Evolutionary conservation across 2,797 vertebrate species (phyloP).

Genomic region (Lagodon rhomboides): DNA sequence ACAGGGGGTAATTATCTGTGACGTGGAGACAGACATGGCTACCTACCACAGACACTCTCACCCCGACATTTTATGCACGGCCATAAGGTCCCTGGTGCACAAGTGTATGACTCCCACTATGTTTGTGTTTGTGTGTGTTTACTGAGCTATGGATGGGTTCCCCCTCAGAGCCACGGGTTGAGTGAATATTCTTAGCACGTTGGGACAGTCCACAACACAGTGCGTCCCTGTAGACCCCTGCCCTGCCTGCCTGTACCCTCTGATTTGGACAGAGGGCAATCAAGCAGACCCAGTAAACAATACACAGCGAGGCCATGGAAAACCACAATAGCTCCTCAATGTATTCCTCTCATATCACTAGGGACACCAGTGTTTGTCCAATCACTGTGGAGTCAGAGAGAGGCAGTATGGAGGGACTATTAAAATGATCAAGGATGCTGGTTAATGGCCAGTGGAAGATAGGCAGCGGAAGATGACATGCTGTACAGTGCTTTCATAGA

Average conservation of each 20-base stretch:
- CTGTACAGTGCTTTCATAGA: slow-evolving; percentile 59
- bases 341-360: slow-evolving; percentile 72
- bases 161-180: slow-evolving; percentile 71
- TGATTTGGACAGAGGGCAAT: slow-evolving; percentile 84
- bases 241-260: slow-evolving; percentile 79
- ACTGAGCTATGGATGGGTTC: slow-evolving; percentile 76
- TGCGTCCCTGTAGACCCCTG: slow-evolving; percentile 76
- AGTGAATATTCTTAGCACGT: slow-evolving; percentile 82
- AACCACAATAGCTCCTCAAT: slow-evolving; percentile 80
- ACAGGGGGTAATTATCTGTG: slow-evolving; percentile 82
- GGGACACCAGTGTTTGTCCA: slow-evolving; percentile 77
- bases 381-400: slow-evolving; percentile 62
- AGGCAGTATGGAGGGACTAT: slow-evolving; percentile 73
- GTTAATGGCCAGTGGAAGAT: slow-evolving; percentile 74
- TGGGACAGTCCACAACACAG: slow-evolving; percentile 81
- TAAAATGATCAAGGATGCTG: slow-evolving; percentile 77
- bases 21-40: slow-evolving; percentile 75
- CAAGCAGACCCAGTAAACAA: slow-evolving; percentile 83
- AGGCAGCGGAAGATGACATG: slow-evolving; percentile 67
- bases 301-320: slow-evolving; percentile 73
- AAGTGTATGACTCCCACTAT: slow-evolving; percentile 65
- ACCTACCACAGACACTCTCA: slow-evolving; percentile 49
- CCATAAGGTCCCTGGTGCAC: slow-evolving; percentile 70
- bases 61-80: slow-evolving; percentile 66
- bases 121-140: slow-evolving; percentile 68